These are phyloP conservation scores for Oscheius sp. DNA, from an alignment of 2,888 invertebrate species.

Conservation along the genomic window DNA sequence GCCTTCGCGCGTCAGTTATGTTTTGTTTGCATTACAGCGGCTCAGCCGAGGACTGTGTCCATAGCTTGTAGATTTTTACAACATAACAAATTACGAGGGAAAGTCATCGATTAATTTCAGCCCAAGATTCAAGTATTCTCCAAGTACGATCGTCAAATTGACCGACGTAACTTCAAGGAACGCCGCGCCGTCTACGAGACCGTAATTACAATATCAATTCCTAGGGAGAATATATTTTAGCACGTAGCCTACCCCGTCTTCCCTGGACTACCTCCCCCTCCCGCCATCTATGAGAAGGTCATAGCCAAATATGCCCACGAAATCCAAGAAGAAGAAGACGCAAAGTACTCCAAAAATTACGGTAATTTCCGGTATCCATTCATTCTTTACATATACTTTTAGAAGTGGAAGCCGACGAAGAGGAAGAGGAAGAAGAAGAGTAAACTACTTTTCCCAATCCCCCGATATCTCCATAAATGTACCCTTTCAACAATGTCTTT, in stretches of 20 bases:
- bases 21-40: conserved; percentile 29
- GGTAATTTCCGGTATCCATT: no score
- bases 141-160: conserved; percentile 97
- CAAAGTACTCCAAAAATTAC: not conserved
- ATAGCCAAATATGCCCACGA: conserved; percentile 52
- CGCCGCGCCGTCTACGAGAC: conserved; percentile 69
- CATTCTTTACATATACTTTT: no score
- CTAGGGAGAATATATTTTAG: conserved; percentile 48
- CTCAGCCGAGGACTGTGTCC: conserved; percentile 4
- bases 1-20: conserved; percentile 25
- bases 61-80: conserved; percentile 30
- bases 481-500: conserved; percentile 20
- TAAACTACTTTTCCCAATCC: not conserved
- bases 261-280: conserved; percentile 72
- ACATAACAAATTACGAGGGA: conserved; percentile 7
- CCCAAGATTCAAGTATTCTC: conserved; percentile 98
- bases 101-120: conserved; percentile 73
- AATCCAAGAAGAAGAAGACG: conserved; percentile 36
- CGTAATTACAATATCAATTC: conserved; percentile 45
- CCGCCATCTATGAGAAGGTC: conserved; percentile 60
- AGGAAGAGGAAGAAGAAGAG: conserved; percentile 38
- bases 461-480: conserved; percentile 10
- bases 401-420: conserved; percentile 34
- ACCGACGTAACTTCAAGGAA: conserved; percentile 81
- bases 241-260: conserved; percentile 69